Conservation (phyloP, 2,888 invertebrate species). For the Allolobophora icterica region DNA sequence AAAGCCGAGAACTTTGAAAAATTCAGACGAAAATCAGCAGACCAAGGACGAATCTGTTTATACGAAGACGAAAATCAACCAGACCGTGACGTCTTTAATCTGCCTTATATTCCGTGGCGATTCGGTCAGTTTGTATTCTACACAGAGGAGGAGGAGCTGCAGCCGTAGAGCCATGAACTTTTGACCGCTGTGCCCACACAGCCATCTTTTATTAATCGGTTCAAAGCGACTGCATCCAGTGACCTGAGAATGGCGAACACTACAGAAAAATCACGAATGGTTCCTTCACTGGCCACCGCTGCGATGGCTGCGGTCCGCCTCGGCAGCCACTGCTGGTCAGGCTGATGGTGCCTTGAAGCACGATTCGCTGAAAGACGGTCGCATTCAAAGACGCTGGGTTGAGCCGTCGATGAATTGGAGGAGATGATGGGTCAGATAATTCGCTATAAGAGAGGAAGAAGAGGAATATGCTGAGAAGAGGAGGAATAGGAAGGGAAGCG, state of each 20-base stretch:
- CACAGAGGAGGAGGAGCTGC: neutral
- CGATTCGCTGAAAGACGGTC: neutral
- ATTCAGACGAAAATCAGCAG: neutral
- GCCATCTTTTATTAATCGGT: slow-evolving; percentile 9
- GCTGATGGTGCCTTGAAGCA: neutral
- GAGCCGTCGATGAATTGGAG: neutral
- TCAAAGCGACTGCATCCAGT: neutral
- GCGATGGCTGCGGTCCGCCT: neutral
- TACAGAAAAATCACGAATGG: neutral
- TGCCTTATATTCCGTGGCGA: neutral
- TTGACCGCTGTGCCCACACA: neutral
- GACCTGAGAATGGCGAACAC: neutral
- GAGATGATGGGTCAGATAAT: neutral
- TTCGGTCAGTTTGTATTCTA: neutral
- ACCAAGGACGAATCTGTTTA: neutral
- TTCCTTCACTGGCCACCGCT: neutral
- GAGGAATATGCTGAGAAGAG: too few relatives aligned
- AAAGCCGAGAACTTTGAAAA: neutral
- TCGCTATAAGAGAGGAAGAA: too few relatives aligned
- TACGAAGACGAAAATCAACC: neutral
- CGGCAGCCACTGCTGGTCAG: neutral
- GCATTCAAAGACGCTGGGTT: neutral
- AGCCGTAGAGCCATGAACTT: neutral
- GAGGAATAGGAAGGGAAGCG: neutral
- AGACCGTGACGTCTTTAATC: neutral